Conservation (phyloP, 2,113 vertebrate species). For the Tinamus guttatus region DNA sequence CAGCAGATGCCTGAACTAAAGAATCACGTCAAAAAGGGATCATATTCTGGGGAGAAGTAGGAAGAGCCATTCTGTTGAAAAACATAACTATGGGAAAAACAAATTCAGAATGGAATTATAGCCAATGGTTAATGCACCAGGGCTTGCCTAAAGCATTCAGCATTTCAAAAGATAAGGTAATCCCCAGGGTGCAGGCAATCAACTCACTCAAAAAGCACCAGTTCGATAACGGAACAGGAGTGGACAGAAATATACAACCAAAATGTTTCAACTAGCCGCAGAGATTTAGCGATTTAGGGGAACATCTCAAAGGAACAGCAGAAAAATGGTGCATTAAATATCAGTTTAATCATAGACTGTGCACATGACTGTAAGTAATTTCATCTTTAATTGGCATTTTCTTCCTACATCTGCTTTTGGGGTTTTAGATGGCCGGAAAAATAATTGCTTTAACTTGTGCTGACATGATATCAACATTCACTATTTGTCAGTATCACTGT, state of each 20-base stretch:
- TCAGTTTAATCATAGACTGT: background rate
- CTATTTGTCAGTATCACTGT: background rate
- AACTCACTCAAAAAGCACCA: background rate
- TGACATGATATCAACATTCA: background rate
- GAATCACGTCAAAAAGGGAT: background rate
- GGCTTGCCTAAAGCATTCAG: background rate
- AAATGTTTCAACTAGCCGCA: background rate
- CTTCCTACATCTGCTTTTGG: slow-evolving; percentile 15
- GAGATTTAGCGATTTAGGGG: background rate
- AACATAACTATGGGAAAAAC: background rate
- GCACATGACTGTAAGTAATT: slow-evolving; percentile 2
- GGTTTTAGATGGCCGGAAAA: slow-evolving; percentile 1
- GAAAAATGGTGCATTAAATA: background rate
- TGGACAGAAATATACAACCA: background rate
- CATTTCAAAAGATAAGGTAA: background rate
- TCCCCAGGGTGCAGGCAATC: background rate
- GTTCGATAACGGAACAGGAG: background rate
- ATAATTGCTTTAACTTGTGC: slow-evolving; percentile 20
- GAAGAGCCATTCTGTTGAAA: background rate
- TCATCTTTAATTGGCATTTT: slow-evolving; percentile 28
- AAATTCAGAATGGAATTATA: background rate
- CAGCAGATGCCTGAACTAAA: background rate
- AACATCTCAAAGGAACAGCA: background rate
- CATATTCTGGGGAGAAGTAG: background rate
- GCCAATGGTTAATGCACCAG: background rate